Evolutionary conservation across 2,113 vertebrate genomes (phyloP), one percentile per base, ranked within the genome.

Genomic region (Myodes glareolus): DNA sequence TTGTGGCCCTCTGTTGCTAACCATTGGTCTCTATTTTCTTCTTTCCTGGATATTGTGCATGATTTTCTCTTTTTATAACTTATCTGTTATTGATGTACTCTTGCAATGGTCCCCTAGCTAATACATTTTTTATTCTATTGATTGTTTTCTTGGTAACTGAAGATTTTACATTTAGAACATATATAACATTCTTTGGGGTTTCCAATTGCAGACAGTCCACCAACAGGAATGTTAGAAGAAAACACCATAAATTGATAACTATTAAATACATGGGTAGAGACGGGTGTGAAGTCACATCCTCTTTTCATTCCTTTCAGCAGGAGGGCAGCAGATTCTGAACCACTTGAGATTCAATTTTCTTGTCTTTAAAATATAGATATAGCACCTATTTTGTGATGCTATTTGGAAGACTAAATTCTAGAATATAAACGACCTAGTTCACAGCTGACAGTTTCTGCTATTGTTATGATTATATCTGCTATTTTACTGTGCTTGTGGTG

Each of bases 11-110:
- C 97, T 97, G 97, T 96, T 97, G 94, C 85, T 95, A 98, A 96
- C 97, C 96, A 94, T 98, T 98, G 98, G 98, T 97, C 98, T 97
- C 94, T 97, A 97, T 96, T 98, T 98, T 98, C 93, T 97, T 97
- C 91, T 97, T 95, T 96, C 97, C 93, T 88, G 85, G 92, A 45
- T 94, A 94, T 80, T 75, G 29, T 92, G 73, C 93, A 93, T 98
- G 97, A 94, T 85, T 97, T 92, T 90, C 96, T 97, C 89, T 73
- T 95, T 98, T 97, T 90, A 92, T 90, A 29, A 97, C 98, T 98
- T 97, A 92, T 91, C 96, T 98, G 97, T 87, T 90, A 86, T 95
- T 93, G 67, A 93, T 93, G 39, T 31, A 52, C 88, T 87, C 61
- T 98, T 98, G 97, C 94, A 95, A 95, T 97, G 93, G 97, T 77